A percentile compares a stretch with the other conserved stretches of the same genome.
phyloP scores from a whole-genome alignment of 2,797 vertebrate genomes.

The Helicolenus hilgendorfi region DNA sequence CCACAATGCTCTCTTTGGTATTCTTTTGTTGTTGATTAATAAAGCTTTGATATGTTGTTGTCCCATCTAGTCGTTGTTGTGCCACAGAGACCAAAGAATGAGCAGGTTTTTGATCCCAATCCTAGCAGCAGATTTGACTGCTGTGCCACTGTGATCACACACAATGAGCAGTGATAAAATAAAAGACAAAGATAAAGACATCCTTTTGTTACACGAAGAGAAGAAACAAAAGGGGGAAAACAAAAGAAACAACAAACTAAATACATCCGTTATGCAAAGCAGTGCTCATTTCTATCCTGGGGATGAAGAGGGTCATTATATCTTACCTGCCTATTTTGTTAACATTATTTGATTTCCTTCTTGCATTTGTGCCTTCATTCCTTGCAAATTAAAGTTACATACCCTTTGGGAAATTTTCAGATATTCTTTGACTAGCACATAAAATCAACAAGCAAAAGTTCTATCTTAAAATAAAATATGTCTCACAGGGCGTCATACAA shows the following conservation, averaged over 20 bases:
- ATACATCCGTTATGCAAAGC: conserved; percentile 10
- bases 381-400: not conserved
- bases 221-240: conserved; percentile 3
- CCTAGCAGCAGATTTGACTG: conserved; percentile 26
- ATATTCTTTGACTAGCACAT: not conserved
- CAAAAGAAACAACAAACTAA: conserved; percentile 35
- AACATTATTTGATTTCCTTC: not conserved
- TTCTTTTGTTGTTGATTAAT: conserved; percentile 52
- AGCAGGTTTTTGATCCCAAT: conserved; percentile 27
- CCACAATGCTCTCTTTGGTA: not conserved
- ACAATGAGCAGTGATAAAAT: conserved; percentile 61
- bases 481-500: not conserved
- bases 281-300: not conserved
- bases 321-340: not conserved
- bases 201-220: conserved; percentile 31
- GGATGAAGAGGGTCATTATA: not conserved
- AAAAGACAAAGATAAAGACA: conserved; percentile 53
- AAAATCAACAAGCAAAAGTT: not conserved
- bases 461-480: not conserved
- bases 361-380: not conserved
- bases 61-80: conserved; percentile 21
- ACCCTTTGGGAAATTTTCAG: not conserved
- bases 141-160: conserved; percentile 46
- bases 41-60: conserved; percentile 25
- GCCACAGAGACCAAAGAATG: conserved; percentile 30